Conservation (phyloP, 2,113 vertebrate genomes). For the Anoplopoma fimbria region DNA sequence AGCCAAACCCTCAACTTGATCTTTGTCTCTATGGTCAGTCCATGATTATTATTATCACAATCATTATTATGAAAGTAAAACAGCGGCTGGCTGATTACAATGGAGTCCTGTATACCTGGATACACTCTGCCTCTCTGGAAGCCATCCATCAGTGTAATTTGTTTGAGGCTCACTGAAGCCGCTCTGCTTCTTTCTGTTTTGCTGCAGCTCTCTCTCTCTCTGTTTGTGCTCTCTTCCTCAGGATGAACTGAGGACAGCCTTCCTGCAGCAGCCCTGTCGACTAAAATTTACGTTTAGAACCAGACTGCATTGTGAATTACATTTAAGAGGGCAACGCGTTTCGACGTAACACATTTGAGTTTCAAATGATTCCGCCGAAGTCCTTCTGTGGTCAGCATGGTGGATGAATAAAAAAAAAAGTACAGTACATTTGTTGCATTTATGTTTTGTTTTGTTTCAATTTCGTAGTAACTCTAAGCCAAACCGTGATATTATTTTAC, state of each 20-base stretch:
- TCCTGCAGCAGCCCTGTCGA: background rate
- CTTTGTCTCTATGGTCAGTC: background rate
- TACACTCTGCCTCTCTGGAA: background rate
- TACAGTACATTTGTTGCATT: too few relatives aligned
- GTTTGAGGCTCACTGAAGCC: conserved; percentile 2
- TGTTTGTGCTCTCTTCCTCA: background rate
- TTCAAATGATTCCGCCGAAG: too few relatives aligned
- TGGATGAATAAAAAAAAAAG: too few relatives aligned
- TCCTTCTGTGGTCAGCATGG: too few relatives aligned
- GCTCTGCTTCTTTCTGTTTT: background rate
- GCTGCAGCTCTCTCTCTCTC: conserved; percentile 4
- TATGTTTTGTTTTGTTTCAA: too few relatives aligned
- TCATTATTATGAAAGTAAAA: background rate
- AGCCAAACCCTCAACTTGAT: too few relatives aligned
- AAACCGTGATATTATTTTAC: too few relatives aligned
- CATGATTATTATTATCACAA: background rate
- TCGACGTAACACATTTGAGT: too few relatives aligned
- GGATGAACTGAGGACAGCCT: conserved; percentile 1
- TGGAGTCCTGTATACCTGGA: background rate
- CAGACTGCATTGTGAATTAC: too few relatives aligned
- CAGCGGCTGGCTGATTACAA: background rate
- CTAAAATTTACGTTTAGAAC: background rate
- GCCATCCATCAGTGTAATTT: background rate
- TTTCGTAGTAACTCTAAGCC: too few relatives aligned
- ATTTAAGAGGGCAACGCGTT: too few relatives aligned